Base-by-base conservation (phyloP, 1,140 invertebrate species). In the Anagrus nilaparvatae region DNA sequence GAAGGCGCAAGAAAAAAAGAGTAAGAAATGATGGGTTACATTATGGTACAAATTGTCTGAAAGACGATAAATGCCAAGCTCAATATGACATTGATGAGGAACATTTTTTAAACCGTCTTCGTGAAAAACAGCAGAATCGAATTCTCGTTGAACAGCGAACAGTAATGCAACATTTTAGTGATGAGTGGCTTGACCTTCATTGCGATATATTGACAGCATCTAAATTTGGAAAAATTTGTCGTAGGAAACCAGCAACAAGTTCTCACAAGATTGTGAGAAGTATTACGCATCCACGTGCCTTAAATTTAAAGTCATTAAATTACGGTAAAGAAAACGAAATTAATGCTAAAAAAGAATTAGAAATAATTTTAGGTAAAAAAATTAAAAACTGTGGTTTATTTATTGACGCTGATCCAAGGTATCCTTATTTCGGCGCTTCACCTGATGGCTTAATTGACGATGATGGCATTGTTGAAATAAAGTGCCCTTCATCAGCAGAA, bases 371-470 rank as follows among this genome's bases (percentile, higher is more conserved):
- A 13, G 39, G 44, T 19, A 44, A 51, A 18, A 46, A 49, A 40
- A 50, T 62, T 8, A 33, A 48, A 30, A 36, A 46, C 28, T 61
- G 60, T 44, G 63, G 65, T 7, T 50, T 71, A 3, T 63, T 61
- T 44, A 53, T 70, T 24, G 54, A 60, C 45, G 14, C 38, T 6
- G 47, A 62, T 20, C n/a, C n/a, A n/a, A n/a, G n/a, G n/a, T 18
- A 49, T 3, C 48, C 48, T 8, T 56, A 46, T 40, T 44, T 71
- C 18, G 65, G 45, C 25, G 62, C 59, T 9, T 52, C 54, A 2
- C 65, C 65, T 16, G 65, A 70, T 58, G 65, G 66, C 14, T 31
- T 69, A 2, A 46, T 64, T 19, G 54, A 49, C 10, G 32, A 57
- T 20, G 54, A 62, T 46, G 52, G 54, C 1, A 31, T 59, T 13